Evolutionary conservation across 2,113 vertebrate genomes (phyloP).

Genomic region (Bos javanicus): DNA sequence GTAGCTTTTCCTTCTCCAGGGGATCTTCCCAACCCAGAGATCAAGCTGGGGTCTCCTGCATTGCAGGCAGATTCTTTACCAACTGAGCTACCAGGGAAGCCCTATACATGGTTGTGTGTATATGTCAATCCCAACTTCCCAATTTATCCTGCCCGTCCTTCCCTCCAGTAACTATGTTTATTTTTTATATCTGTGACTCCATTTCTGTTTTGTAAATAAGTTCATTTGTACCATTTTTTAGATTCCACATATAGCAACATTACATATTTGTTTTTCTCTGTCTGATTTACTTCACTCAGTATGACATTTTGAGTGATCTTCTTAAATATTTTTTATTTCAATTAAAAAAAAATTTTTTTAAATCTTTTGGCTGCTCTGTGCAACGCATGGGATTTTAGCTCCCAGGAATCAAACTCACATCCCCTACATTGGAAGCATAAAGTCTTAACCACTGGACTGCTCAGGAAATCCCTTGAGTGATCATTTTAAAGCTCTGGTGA

Average conservation of each 20-base stretch:
- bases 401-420: neutral
- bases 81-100: neutral
- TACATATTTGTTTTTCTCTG: neutral
- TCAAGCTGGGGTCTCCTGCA: neutral
- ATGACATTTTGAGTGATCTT: neutral
- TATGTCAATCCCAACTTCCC: neutral
- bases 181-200: neutral
- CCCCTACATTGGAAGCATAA: neutral
- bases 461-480: neutral
- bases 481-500: neutral
- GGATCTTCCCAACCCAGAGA: neutral
- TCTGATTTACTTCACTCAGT: neutral
- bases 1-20: neutral
- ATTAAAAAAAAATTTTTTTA: neutral
- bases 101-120: neutral
- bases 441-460: neutral
- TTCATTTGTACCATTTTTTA: neutral
- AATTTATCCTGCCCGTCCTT: neutral
- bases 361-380: neutral
- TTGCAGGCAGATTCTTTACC: neutral
- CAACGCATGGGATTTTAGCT: neutral
- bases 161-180: neutral
- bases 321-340: neutral
- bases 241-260: neutral
- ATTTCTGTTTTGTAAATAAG: neutral